A percentile compares a stretch with the other conserved stretches of the same genome.
These are phyloP conservation scores for Acheta domesticus DNA, from an alignment of 2,888 invertebrate genomes.

Conservation along the genomic window DNA sequence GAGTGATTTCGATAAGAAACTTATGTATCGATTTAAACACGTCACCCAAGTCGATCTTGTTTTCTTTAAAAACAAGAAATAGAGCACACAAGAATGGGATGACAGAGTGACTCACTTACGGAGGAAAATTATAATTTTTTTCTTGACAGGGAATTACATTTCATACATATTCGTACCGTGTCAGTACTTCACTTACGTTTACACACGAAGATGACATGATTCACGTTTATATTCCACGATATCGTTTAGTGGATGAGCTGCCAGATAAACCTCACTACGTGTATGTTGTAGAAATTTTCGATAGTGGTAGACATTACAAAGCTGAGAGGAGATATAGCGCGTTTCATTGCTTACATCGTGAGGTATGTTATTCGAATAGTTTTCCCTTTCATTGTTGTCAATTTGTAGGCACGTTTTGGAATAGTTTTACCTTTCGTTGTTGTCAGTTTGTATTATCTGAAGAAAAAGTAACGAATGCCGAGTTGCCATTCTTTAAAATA, in stretches of 20 bases:
- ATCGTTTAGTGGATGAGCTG: slow-evolving; percentile 47
- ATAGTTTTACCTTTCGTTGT: background rate
- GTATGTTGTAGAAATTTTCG: slow-evolving; percentile 49
- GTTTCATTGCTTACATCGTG: slow-evolving; percentile 55
- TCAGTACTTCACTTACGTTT: too few relatives aligned
- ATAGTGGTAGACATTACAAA: slow-evolving; percentile 45
- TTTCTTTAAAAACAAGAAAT: too few relatives aligned
- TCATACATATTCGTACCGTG: too few relatives aligned
- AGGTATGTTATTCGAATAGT: slow-evolving; percentile 44
- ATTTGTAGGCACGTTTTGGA: background rate
- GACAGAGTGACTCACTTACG: too few relatives aligned
- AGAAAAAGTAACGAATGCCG: too few relatives aligned
- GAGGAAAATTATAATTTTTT: too few relatives aligned
- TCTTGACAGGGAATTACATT: too few relatives aligned
- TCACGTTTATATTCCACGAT: slow-evolving; percentile 48
- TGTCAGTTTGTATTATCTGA: background rate
- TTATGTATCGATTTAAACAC: too few relatives aligned
- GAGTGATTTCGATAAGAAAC: too few relatives aligned
- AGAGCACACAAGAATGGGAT: too few relatives aligned
- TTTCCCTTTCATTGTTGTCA: background rate
- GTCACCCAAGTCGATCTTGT: too few relatives aligned
- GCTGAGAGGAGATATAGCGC: slow-evolving; percentile 56
- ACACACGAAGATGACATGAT: slow-evolving; percentile 45
- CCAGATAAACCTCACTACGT: slow-evolving; percentile 51
- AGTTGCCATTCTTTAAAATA: too few relatives aligned